Base-by-base conservation (phyloP, 2,888 invertebrate genomes). In the Drymonia ruficornis region DNA sequence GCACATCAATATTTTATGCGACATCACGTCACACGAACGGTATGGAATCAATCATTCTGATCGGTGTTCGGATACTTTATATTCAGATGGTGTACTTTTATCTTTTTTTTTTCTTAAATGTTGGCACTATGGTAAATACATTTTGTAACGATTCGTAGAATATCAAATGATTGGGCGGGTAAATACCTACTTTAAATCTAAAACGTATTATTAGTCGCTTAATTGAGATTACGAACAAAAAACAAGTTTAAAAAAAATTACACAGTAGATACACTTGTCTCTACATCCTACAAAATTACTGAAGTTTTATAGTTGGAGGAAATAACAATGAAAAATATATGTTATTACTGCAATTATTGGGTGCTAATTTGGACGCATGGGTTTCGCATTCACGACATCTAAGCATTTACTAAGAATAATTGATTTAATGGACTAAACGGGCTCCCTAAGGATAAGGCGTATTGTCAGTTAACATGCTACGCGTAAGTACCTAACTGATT, bases 291-390 rank as follows among this genome's bases (percentile, higher is more conserved):
- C n/a, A n/a, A n/a, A n/a, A n/a, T n/a, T 23, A 23, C 7, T 23
- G 23, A 31, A 12, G 31, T 31, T 31, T 12, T 9, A 9, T 31
- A 31, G 11, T 31, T 31, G 31, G 11, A 31, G 9, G 3, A 31
- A 31, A 31, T 36, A 36, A 36, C 36, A 36, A 11, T 36, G 13
- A n/a, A 36, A 36, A 36, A 13, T n/a, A 3, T 11, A 36, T 36
- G 13, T 36, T 36, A 36, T 36, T 9, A 53, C 55, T 57, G 53
- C 63, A 65, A 72, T 79, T 78, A 84, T 77, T 63, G 78, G 74
- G 81, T 85, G 81, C 74, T 81, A 87, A 87, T 83, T 76, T 78
- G 77, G 81, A 87, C 78, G 70, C 66, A 84, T 76, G 63, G 72
- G 62, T 75, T 75, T 65, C 61, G 52, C 55, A 67, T 67, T 67